Evolutionary conservation across 2,113 vertebrate genomes (phyloP), one percentile per base, ranked within the genome.

Genomic region (Podarcis muralis): DNA sequence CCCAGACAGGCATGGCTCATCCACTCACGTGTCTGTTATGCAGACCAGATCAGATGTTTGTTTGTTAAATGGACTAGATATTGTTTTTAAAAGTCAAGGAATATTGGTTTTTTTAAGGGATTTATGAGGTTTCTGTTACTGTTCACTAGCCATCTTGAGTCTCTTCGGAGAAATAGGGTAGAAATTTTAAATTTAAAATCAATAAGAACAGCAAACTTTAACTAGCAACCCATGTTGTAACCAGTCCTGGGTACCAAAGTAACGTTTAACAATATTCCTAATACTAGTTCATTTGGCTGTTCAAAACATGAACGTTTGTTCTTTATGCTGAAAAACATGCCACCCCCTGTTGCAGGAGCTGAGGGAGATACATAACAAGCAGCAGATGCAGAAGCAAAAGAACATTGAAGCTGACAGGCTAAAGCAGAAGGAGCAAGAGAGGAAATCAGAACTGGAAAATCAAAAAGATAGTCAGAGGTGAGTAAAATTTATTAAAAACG

Each of bases 381-480:
- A 99, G 94, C 98, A 99, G 88, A 95, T 98, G 68, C 98, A 98
- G 95, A 99, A 98, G 89, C 99, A 99, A 90, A 98, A 97, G 90
- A 97, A 90, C 77, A 89, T 97, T 71, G 97, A 98, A 92, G 95
- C 95, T 6, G 97, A 98, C 90, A 97, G 85, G 20, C 85, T 97
- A 88, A 97, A 96, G 89, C 97, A 96, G 94, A 97, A 97, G 91
- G 97, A 97, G 1, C 97, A 97, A 37, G 97, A 98, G 66, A 93
- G 94, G 80, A 97, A 97, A 82, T 93, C 94, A 74, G 97, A 98
- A 89, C 84, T 97, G 83, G 97, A 97, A 90, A 97, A 97, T 82
- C 97, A 97, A 13, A 98, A 97, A 91, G 97, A 97, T 90, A 93
- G 93, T 91, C 97, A 97, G 87, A 98, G 97, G 97, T 98, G 93